Evolutionary conservation across 2,113 vertebrate species (phyloP).

Genomic region (Monarcha castaneiventris): DNA sequence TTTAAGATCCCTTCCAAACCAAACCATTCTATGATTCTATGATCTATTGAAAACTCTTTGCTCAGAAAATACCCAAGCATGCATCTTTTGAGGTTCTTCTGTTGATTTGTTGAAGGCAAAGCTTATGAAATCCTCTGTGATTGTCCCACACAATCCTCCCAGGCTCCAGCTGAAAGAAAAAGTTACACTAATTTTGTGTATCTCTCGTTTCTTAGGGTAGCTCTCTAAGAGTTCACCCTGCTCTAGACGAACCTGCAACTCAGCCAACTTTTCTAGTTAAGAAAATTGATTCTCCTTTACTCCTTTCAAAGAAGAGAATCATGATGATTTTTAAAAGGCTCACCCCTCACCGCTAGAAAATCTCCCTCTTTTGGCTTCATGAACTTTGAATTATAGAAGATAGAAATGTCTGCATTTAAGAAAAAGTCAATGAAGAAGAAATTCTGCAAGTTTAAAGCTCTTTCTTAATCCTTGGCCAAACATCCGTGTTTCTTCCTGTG

Average conservation of each 20-base stretch:
- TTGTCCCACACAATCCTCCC: neutral
- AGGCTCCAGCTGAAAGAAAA: neutral
- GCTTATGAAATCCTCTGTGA: neutral
- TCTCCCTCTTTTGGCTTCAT: slow-evolving; percentile 40
- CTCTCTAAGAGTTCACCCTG: slow-evolving; percentile 7
- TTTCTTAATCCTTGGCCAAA: slow-evolving; percentile 26
- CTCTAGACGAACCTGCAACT: slow-evolving; percentile 38
- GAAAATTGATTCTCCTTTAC: slow-evolving; percentile 70
- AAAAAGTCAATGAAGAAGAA: neutral
- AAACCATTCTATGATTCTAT: neutral
- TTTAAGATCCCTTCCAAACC: neutral
- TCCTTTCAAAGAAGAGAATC: slow-evolving; percentile 49
- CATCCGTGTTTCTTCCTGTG: neutral
- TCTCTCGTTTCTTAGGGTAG: neutral
- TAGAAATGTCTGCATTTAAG: slow-evolving; percentile 43
- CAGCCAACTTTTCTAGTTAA: slow-evolving; percentile 35
- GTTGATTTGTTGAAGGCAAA: slow-evolving; percentile 44
- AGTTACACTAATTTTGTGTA: neutral
- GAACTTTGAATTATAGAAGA: slow-evolving; percentile 66
- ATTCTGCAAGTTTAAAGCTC: slow-evolving; percentile 36
- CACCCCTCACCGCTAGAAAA: slow-evolving; percentile 55
- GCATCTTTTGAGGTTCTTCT: neutral
- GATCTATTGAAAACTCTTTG: neutral
- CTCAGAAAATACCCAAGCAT: neutral
- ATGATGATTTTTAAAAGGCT: slow-evolving; percentile 66